Evolutionary conservation across 2,888 invertebrate genomes (phyloP).

Genomic region (Rambutsinella grinnellia): DNA sequence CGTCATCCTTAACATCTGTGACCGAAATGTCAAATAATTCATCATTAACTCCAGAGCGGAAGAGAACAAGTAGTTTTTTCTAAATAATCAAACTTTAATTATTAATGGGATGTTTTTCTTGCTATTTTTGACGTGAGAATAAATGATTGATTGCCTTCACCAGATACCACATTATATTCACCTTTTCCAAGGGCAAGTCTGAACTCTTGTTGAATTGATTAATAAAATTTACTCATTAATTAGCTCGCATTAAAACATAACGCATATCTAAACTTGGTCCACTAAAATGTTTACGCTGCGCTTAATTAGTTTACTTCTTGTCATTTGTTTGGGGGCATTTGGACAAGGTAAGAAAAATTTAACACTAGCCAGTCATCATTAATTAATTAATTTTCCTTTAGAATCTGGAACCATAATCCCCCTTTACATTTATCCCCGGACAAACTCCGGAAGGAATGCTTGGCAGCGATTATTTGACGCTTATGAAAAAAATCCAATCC

Average conservation of each 20-base stretch:
- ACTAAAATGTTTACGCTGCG: neutral
- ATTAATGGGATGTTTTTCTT: constrained; percentile 1
- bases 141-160: neutral
- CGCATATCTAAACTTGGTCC: neutral
- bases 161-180: neutral
- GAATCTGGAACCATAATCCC: constrained; percentile 60
- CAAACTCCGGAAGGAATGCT: constrained; percentile 40
- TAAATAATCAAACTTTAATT: constrained; percentile 38
- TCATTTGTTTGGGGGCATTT: neutral
- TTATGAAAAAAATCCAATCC: constrained; percentile 36
- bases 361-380: neutral
- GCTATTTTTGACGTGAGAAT: neutral
- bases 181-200: neutral
- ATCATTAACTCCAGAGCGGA: constrained; percentile 30
- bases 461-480: constrained; percentile 57
- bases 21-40: constrained; percentile 32
- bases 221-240: neutral
- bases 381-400: neutral
- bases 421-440: constrained; percentile 57
- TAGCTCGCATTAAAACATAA: neutral
- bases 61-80: constrained; percentile 36
- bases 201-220: neutral
- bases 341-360: neutral
- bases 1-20: constrained; percentile 27
- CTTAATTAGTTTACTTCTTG: neutral